Base-by-base conservation (phyloP, 2,888 invertebrate species). In the Halictus ligatus region DNA sequence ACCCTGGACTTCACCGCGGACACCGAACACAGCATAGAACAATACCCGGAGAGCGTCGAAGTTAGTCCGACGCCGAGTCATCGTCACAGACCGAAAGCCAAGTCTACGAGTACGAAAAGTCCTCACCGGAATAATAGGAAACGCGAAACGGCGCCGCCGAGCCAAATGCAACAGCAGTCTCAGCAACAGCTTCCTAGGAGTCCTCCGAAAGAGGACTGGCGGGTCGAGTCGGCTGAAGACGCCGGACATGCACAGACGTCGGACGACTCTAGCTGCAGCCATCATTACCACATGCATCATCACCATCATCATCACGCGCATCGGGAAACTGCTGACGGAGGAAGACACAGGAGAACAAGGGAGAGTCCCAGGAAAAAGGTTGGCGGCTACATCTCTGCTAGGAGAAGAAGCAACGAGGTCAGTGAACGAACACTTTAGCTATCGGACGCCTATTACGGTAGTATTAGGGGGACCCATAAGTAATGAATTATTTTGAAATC, bases 1-100 rank as follows among this genome's bases (percentile, higher is more conserved):
- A 97, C 97, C 73, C 95, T 98, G 88, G 98, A 98, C 93, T 97
- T 98, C 95, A 95, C 97, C 83, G 96, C 96, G 94, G 96, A 96
- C 94, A 95, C 95, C 43, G 96, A 96, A 18, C 76, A 75, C 7
- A n/a, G 35, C 64, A 13, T 86, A 12, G 93, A 93, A 58, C 91
- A 58, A 0, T 91, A 88, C 74, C 75, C 81, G 15, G 93, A 93
- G 58, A 91, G 78, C 77, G 88, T 85, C 43, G 92, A 93, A 29
- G 89, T 92, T 71, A 93, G 93, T 75, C 93, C 94, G 5, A 94
- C 94, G 15, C 92, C 93, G 10, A 94, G 93, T 67, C 94, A 94
- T 83, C 93, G 94, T 2, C 87, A 91, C 29, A 86, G 93, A 81
- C 74, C 85, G 40, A 87, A 92, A 76, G 90, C 88, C 12, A 94